Base-by-base conservation (phyloP, 2,113 vertebrate species). In the Gymnogyps californianus region DNA sequence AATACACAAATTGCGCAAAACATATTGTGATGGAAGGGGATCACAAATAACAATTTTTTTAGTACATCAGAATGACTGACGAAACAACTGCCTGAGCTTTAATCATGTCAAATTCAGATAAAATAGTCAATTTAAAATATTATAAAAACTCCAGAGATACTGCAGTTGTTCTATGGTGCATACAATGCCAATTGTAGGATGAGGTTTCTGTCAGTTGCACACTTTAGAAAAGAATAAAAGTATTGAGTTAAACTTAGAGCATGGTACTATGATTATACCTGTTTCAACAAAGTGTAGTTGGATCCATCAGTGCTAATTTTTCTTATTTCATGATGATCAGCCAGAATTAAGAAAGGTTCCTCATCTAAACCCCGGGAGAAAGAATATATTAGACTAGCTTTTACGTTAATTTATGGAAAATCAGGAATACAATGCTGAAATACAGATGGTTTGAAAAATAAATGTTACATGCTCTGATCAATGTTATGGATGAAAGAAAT, bases 311-410 rank as follows among this genome's bases (percentile, higher is more conserved):
- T 99, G 96, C 99, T 99, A 96, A 99, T 98, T 98, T 99, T 99
- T 96, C 99, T 98, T 96, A 99, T 99, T 97, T 99, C 99, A 91
- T 99, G 99, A 97, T 99, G 99, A 97, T 99, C 99, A 51, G 99
- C 99, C 97, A 99, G 99, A 96, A 99, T 99, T 95, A 99, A 98
- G 97, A 99, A 99, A 65, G 99, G 99, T 84, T 99, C 99, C 96
- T 99, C 99, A 96, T 98, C 99, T 99, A 98, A 98, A 98, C 91
- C 87, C 83, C 98, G 89, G 92, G 82, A 89, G 74, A 98, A 94
- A 98, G 80, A 96, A 96, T 57, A 96, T 54, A 95, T 96, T 96
- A 96, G 87, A 89, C 49, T 94, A 95, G 80, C 89, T 88, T 95
- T 97, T 95, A 95, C 94, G 83, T 97, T 96, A 96, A 96, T 94